Conservation (phyloP, 1,140 invertebrate species). For the Drosophila nigrodunni region DNA sequence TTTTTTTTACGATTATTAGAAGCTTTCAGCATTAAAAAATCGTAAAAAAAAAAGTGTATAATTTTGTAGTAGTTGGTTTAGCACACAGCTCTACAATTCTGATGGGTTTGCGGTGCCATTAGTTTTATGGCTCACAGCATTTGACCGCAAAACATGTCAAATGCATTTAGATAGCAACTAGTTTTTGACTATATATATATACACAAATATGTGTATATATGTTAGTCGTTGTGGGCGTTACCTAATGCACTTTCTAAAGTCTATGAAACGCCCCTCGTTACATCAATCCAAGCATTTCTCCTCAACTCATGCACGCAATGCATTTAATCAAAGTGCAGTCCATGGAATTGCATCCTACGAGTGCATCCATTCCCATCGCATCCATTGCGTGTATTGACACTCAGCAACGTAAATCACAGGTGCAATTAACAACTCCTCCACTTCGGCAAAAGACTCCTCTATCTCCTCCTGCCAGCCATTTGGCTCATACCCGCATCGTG, state of each 20-base stretch:
- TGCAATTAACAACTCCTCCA: slow-evolving; percentile 79
- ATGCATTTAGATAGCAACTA: slow-evolving; percentile 71
- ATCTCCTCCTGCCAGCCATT: slow-evolving; percentile 26
- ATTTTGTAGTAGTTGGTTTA: slow-evolving; percentile 48
- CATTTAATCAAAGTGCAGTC: slow-evolving; percentile 44
- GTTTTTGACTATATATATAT: slow-evolving; percentile 2
- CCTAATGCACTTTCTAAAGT: slow-evolving; percentile 64
- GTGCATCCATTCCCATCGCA: slow-evolving; percentile 55
- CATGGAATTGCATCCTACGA: slow-evolving; percentile 7
- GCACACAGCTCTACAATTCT: slow-evolving; percentile 8
- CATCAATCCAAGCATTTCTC: slow-evolving; percentile 34
- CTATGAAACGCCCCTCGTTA: slow-evolving; percentile 23
- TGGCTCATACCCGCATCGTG: slow-evolving; percentile 30
- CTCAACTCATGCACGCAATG: slow-evolving; percentile 39
- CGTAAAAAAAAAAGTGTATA: slow-evolving; percentile 45
- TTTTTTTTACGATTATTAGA: slow-evolving; percentile 67
- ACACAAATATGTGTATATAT: not conserved
- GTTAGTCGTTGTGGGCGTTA: slow-evolving; percentile 38
- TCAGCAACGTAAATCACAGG: slow-evolving; percentile 76
- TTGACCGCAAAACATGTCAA: slow-evolving; percentile 71
- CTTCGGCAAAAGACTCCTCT: not conserved
- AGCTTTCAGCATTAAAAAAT: slow-evolving; percentile 71
- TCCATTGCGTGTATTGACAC: slow-evolving; percentile 74
- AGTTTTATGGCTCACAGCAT: slow-evolving; percentile 59
- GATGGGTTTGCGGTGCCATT: slow-evolving; percentile 54